Evolutionary conservation across 2,113 vertebrate genomes (phyloP), one percentile per base, ranked within the genome.

Genomic region (Helogale parvula): DNA sequence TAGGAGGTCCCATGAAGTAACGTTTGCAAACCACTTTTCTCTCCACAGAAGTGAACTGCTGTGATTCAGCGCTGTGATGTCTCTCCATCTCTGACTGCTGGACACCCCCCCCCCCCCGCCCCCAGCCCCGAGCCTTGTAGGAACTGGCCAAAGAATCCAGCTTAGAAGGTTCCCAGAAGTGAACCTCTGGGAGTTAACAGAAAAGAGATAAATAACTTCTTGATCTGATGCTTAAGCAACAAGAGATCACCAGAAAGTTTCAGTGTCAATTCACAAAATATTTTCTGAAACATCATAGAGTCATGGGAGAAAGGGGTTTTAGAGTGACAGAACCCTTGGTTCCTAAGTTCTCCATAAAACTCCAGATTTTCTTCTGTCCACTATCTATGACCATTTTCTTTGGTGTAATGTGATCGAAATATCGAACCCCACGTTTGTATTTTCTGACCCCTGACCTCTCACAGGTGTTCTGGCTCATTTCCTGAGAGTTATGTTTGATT

Each of bases 381-480:
- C 76, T 41, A 38, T 92, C 25, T 74, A 47, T 45, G 54, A 74
- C 84, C 68, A 90, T 94, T 97, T 96, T 97, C 69, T 96, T 97
- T 87, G 81, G 74, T 90, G 90, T 88, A 89, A 93, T 77, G 89
- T 95, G 95, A 94, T 96, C 38, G 94, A 98, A 97, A 97, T 97
- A 97, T 72, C 50, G 94, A 98, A 93, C 84, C 41, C 90, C 77
- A 83, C 88, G 92, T 97, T 97, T 97, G 95, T 93, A 90, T 98
- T 98, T 97, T 88, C 88, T 95, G 85, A 97, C 82, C 94, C 68
- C 35, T 1, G 76, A 95, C 97, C 95, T 98, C 97, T 97, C 97
- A 97, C 97, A 97, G 98, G 96, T 98, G 95, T 97, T 97, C 95
- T 97, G 97, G 95, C 94, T 97, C 96, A 97, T 97, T 98, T 98